Evolutionary conservation across 2,888 invertebrate genomes (phyloP).

Genomic region (Agapetus fuscipes): DNA sequence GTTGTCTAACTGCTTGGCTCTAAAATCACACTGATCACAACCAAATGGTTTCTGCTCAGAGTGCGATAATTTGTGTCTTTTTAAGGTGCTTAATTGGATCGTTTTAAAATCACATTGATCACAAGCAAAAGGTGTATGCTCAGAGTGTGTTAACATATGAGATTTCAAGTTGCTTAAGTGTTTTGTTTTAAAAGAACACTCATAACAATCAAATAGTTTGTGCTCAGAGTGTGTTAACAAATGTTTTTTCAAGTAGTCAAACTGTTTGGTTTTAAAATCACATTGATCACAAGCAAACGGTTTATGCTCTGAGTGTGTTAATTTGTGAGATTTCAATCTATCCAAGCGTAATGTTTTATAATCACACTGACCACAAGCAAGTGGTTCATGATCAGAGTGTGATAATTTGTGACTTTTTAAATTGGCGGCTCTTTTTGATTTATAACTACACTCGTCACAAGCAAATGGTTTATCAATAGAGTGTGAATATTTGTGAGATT

Average conservation of each 20-base stretch:
- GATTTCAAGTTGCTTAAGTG: not conserved
- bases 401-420: not conserved
- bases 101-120: constrained; percentile 4
- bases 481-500: no score
- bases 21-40: constrained; percentile 17
- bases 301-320: no score
- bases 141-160: constrained; percentile 13
- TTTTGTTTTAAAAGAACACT: not conserved
- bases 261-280: no score
- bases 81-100: not conserved
- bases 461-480: no score
- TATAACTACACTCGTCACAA: no score
- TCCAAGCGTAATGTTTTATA: no score
- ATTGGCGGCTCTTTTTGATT: not conserved
- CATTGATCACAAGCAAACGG: no score
- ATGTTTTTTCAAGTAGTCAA: no score
- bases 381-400: no score
- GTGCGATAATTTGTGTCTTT: constrained; percentile 9
- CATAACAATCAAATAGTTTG: not conserved
- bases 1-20: constrained; percentile 11
- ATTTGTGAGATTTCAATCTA: no score
- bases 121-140: constrained; percentile 9
- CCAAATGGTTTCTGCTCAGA: constrained; percentile 5
- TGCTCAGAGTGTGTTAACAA: not conserved
- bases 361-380: no score